Percentiles rank a stretch among this genome's conserved stretches.
These are phyloP conservation scores for Choloepus didactylus DNA, from an alignment of 2,797 vertebrate genomes.

Conservation along the genomic window DNA sequence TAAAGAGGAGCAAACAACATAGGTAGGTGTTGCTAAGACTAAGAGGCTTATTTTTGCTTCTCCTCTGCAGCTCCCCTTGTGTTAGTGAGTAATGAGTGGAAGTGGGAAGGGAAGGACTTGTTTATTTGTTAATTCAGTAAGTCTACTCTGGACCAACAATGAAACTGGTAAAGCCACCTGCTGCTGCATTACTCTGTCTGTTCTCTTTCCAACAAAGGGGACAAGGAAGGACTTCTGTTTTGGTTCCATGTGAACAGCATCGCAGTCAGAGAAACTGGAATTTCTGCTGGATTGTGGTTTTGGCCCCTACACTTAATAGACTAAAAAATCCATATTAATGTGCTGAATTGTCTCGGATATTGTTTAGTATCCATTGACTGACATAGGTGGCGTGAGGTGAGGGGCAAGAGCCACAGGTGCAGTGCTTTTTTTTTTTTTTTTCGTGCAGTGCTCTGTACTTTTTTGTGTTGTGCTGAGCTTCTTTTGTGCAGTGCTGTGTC, in stretches of 20 bases:
- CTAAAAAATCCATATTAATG: background rate
- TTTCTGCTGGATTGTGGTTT: background rate
- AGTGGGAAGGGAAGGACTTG: background rate
- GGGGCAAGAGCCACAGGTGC: no score
- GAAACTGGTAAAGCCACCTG: background rate
- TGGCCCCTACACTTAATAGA: background rate
- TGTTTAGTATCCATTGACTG: rapidly evolving
- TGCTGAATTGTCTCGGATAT: background rate
- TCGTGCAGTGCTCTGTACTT: no score
- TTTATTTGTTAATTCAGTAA: background rate
- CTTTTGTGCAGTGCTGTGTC: no score
- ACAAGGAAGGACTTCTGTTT: background rate
- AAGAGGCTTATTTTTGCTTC: background rate
- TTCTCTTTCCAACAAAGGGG: background rate
- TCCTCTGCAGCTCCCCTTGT: background rate
- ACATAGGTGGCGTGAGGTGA: background rate
- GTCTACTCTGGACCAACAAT: background rate
- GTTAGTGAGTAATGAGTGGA: background rate
- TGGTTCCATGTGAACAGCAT: background rate
- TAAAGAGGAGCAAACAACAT: constrained; percentile 67
- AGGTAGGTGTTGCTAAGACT: constrained; percentile 75
- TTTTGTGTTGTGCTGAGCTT: no score
- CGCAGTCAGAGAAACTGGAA: background rate
- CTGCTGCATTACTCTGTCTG: background rate
- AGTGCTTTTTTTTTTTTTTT: no score